phyloP scores from a whole-genome alignment of 2,113 vertebrate genomes.

The Trichomycterus rosablanca region DNA sequence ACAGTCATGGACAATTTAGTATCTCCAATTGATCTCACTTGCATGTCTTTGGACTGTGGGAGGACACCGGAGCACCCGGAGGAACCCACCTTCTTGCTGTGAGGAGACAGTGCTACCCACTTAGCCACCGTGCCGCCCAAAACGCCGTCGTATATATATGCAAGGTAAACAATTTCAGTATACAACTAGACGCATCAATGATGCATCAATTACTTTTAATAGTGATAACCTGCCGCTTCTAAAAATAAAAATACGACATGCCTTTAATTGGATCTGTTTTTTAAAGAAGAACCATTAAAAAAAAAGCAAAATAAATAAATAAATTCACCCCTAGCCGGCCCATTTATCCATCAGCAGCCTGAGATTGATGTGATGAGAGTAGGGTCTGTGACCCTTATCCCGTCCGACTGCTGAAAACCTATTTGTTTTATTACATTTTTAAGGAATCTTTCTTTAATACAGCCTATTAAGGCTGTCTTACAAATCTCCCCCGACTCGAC shows the following conservation, averaged over 20 bases:
- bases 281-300: constrained; percentile 48
- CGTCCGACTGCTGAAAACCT: constrained; percentile 54
- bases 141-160: too few relatives aligned
- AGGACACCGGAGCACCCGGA: too few relatives aligned
- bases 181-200: too few relatives aligned
- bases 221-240: too few relatives aligned
- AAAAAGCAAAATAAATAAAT: constrained; percentile 68
- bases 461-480: constrained; percentile 99
- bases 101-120: too few relatives aligned
- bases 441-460: constrained; percentile 98
- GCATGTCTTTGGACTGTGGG: too few relatives aligned
- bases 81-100: too few relatives aligned
- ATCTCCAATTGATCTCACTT: too few relatives aligned
- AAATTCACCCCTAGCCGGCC: constrained; percentile 59
- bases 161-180: too few relatives aligned
- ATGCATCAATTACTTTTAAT: too few relatives aligned
- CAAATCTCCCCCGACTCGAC: constrained; percentile 94
- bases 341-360: constrained; percentile 57
- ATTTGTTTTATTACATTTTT: constrained; percentile 79
- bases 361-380: constrained; percentile 66
- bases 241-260: constrained; percentile 66
- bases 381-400: constrained; percentile 45
- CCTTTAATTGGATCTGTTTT: constrained; percentile 64
- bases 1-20: too few relatives aligned
- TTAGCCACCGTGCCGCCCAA: too few relatives aligned